Evolutionary conservation across 2,797 vertebrate species (phyloP), one percentile per base, ranked within the genome.

Genomic region (Lagocephalus sceleratus): DNA sequence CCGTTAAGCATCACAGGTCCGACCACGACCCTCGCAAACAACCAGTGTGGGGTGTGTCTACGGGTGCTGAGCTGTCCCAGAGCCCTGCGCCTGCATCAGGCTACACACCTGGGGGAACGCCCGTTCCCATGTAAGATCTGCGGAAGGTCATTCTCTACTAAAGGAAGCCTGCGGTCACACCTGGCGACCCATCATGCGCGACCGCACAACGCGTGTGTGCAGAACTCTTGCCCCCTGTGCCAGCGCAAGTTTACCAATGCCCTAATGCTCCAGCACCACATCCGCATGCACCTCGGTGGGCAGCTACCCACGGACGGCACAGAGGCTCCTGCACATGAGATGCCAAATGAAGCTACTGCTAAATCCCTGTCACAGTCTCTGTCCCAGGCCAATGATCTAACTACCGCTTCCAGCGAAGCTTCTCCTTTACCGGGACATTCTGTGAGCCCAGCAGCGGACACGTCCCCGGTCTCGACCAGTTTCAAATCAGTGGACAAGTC

Each of bases 181-280:
- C 88, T 94, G 15, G 92, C 93, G 51, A 94, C 93, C 23, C 93
- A 95, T 79, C 93, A 94, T 54, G 84, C 93, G 39, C 92, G 92
- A 23, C 91, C 92, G 14, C 89, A 90, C 1, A 91, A 90, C 59
- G 87, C 91, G 70, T 91, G 92, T 20, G 88, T 91, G 23, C 93
- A 94, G 54, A 96, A 95, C 84, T 95, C 93, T 40, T 95, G 94
- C 63, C 94, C 94, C 15, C 86, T 95, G 65, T 95, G 94, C 74
- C 94, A 95, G 76, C 92, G 94, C 43, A 95, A 94, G 78, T 95
- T 96, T 85, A 95, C 94, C 53, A 95, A 96, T 12, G 94, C 94
- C 1, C 92, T 95, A 5, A 93, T 92, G 59, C 92, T 96, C 54
- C 94, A 96, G 81, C 94, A 96, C 60, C 94, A 96, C 44, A 94